phyloP scores from a whole-genome alignment of 2,797 vertebrate genomes.

The Chiloscyllium punctatum region DNA sequence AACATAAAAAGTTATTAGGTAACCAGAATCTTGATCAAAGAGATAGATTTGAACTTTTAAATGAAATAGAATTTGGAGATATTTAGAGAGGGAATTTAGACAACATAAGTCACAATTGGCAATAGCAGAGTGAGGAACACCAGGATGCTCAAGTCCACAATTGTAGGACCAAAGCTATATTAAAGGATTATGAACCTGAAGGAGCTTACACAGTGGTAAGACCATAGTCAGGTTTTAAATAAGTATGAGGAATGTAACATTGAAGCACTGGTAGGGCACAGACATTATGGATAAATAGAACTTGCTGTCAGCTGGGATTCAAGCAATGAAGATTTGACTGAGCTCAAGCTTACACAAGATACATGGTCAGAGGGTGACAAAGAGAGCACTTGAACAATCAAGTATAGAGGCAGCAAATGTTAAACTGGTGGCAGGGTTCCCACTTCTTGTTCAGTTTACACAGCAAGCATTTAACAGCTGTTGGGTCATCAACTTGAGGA shows the following conservation, averaged over 20 bases:
- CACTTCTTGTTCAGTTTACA: too few relatives aligned
- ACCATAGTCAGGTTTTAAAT: not conserved
- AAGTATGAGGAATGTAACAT: not conserved
- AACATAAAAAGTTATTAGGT: not conserved
- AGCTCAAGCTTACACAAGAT: not conserved
- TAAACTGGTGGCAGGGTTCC: too few relatives aligned
- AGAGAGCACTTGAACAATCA: not conserved
- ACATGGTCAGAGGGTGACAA: not conserved
- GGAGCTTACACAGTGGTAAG: not conserved
- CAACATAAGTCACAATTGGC: not conserved
- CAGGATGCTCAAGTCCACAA: not conserved
- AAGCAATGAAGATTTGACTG: not conserved
- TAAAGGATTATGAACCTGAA: not conserved
- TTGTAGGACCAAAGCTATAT: not conserved
- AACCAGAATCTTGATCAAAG: not conserved
- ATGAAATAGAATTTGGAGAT: not conserved
- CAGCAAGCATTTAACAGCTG: too few relatives aligned
- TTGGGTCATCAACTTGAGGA: too few relatives aligned
- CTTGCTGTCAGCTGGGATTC: too few relatives aligned
- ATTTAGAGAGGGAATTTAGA: not conserved
- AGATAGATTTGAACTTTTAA: not conserved
- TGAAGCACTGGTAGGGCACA: not conserved
- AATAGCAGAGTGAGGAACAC: not conserved
- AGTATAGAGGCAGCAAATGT: not conserved
- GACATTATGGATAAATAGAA: not conserved